Evolutionary conservation across 2,113 vertebrate genomes (phyloP), one percentile per base, ranked within the genome.

Genomic region (Spermophilus dauricus): DNA sequence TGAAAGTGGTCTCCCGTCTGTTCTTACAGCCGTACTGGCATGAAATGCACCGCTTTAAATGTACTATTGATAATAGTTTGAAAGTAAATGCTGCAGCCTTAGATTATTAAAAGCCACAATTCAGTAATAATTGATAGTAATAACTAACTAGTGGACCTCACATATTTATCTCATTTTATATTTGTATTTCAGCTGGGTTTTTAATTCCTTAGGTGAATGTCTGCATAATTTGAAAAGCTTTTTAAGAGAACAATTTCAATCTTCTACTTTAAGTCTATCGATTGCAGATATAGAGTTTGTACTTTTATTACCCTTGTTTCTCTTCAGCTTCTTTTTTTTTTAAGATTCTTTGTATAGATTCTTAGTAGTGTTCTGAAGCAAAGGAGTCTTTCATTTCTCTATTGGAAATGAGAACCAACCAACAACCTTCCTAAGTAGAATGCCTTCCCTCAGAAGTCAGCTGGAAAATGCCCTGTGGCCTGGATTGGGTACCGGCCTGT

Each of bases 101-200:
- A 67, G 58, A 69, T 51, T 70, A 90, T 77, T 28, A 83, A 89
- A 89, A 89, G 16, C 8, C 61, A 12, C n/a, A 75, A 56, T 76
- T 89, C 89, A 73, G 20, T n/a, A 91, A 85, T 96, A 88, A 96
- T 78, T 69, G 26, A 80, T 48, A 84, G 85, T 91, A 94, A 89
- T 75, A 76, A 81, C 58, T 13, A 93, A 48, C 51, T 77, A 87
- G 84, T 39, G 61, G 28, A 69, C 86, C 82, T 75, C 42, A 53
- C 5, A 45, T 24, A 28, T 56, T 93, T 5, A 39, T n/a, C 45
- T 51, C 28, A 45, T 84, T 89, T 95, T 48, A 81, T 80, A 93
- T 92, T 78, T 24, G 28, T 45, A 77, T 92, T 72, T 84, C 58
- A 87, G 11, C 58, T 39, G 58, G 16, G 22, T 56, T n/a, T 88